These are phyloP conservation scores for Aleiodes alternator DNA, from an alignment of 2,888 invertebrate genomes.

Conservation along the genomic window DNA sequence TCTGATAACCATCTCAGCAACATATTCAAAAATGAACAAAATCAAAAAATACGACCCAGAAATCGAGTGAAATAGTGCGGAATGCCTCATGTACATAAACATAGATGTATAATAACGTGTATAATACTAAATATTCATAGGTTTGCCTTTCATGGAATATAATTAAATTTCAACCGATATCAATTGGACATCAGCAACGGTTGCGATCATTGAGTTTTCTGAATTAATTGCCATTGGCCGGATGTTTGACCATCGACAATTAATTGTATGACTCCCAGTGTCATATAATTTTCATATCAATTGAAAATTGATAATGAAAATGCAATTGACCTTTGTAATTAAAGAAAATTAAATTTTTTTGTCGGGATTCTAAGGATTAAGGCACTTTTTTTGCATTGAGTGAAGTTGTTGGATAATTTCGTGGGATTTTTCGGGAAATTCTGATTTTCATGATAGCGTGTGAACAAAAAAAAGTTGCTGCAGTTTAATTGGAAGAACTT, in stretches of 20 bases:
- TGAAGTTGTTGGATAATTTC: too few relatives aligned
- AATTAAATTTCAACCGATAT: slow-evolving; percentile 55
- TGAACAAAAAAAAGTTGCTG: too few relatives aligned
- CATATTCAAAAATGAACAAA: too few relatives aligned
- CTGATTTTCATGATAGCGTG: too few relatives aligned
- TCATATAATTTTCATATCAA: background rate
- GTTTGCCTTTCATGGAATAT: slow-evolving; percentile 44
- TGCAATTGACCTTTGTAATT: background rate
- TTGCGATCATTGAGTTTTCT: slow-evolving; percentile 40
- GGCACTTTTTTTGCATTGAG: too few relatives aligned
- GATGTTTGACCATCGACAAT: slow-evolving; percentile 22
- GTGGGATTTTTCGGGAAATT: too few relatives aligned
- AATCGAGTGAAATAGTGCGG: too few relatives aligned
- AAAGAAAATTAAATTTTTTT: background rate
- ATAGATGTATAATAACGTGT: slow-evolving; percentile 8
- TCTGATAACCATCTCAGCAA: too few relatives aligned
- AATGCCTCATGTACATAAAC: slow-evolving; percentile 23
- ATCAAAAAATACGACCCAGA: too few relatives aligned
- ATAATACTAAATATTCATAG: slow-evolving; percentile 47
- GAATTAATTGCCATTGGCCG: slow-evolving; percentile 35
- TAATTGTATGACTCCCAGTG: slow-evolving; percentile 15
- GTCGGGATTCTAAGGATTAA: background rate
- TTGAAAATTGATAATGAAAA: slow-evolving; percentile 9
- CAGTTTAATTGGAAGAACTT: too few relatives aligned
- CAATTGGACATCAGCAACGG: slow-evolving; percentile 51